Percentiles rank a stretch among this genome's conserved stretches.
phyloP scores from a whole-genome alignment of 2,888 invertebrate genomes.

The Pocota personata region DNA sequence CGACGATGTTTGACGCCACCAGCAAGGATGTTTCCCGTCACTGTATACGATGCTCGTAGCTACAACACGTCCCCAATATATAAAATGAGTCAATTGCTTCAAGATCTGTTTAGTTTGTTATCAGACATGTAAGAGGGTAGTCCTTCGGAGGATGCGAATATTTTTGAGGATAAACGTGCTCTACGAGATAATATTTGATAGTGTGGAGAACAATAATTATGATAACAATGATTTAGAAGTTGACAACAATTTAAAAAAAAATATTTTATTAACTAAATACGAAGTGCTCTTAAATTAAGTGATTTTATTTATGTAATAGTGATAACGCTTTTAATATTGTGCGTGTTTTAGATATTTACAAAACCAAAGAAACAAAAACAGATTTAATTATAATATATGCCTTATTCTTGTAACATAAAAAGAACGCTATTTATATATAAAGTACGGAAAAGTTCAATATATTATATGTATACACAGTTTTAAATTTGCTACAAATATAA shows the following conservation, averaged over 20 bases:
- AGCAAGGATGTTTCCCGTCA: conserved; percentile 59
- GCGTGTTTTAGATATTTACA: conserved; percentile 68
- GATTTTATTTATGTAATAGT: conserved; percentile 61
- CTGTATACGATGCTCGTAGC: conserved; percentile 44
- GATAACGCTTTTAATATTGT: conserved; percentile 60
- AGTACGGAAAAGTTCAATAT: background rate
- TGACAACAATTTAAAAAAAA: background rate
- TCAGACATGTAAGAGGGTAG: conserved; percentile 59
- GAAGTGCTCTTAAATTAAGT: conserved; percentile 72
- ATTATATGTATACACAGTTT: conserved; percentile 32
- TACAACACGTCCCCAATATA: conserved; percentile 53
- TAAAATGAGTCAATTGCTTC: conserved; percentile 68
- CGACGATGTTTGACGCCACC: conserved; percentile 61
- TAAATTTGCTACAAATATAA: conserved; percentile 24
- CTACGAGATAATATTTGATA: conserved; percentile 31
- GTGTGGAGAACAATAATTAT: background rate
- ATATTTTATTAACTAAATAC: conserved; percentile 39
- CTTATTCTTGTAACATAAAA: conserved; percentile 27
- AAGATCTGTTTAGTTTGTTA: conserved; percentile 73
- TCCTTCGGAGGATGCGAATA: conserved; percentile 53
- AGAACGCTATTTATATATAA: conserved; percentile 27
- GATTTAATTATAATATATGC: conserved; percentile 14
- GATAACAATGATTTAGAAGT: background rate
- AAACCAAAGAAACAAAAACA: conserved; percentile 4
- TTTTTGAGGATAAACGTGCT: conserved; percentile 51